phyloP scores from a whole-genome alignment of 35 echinoderm and acorn worm species.

The Apostichopus japonicus region DNA sequence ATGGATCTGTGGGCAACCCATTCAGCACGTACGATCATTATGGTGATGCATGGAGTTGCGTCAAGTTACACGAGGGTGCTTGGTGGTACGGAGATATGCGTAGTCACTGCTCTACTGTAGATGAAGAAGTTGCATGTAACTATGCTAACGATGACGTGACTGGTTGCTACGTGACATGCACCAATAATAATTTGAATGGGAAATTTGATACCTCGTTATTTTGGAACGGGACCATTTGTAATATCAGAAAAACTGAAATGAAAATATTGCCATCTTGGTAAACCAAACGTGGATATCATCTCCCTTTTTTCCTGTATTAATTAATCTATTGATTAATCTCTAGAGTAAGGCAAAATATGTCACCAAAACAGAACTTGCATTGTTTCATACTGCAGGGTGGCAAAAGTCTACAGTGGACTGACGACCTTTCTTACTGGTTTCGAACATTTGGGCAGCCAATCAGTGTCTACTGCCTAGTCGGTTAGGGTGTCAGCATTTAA shows the following conservation, averaged over 20 bases:
- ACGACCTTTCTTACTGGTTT: too few species aligned
- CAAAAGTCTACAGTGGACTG: too few species aligned
- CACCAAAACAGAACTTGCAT: too few species aligned
- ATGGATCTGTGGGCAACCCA: neutral
- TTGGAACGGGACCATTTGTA: neutral
- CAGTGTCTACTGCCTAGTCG: too few species aligned
- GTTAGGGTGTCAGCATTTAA: too few species aligned
- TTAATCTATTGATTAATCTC: too few species aligned
- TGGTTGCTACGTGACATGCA: neutral
- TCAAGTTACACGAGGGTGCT: neutral
- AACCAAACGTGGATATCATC: too few species aligned
- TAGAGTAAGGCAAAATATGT: too few species aligned
- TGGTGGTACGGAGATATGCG: neutral
- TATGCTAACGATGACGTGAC: neutral
- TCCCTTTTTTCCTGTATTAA: too few species aligned
- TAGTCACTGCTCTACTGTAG: neutral
- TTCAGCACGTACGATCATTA: neutral
- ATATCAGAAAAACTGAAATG: neutral
- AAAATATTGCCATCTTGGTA: neutral
- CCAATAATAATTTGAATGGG: neutral
- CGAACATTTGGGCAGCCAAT: too few species aligned
- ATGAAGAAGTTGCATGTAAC: neutral
- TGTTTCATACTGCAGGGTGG: too few species aligned
- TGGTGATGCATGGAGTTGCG: neutral
- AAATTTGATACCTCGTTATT: neutral